Base-by-base conservation (phyloP, 2,113 vertebrate species). In the Odocoileus hemionus region DNA sequence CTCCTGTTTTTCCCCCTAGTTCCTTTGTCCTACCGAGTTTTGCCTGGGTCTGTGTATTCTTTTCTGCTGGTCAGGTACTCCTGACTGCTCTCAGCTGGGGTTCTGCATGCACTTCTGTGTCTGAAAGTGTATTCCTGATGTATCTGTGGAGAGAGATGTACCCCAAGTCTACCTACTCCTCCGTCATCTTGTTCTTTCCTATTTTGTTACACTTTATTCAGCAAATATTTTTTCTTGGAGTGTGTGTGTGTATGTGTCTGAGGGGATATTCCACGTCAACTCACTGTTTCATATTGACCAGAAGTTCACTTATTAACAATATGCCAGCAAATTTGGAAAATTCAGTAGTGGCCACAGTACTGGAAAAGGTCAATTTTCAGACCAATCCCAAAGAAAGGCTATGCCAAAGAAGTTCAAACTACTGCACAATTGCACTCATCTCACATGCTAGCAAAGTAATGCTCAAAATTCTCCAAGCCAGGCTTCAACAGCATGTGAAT, bases 191-290 rank as follows among this genome's bases (percentile, higher is more conserved):
- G 9, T 70, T 36, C 64, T 70, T 17, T n/a, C 64, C 64, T 52
- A 58, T 94, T 94, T 83, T 94, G n/a, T 60, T 82, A 47, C n/a
- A n/a, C 83, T 78, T 94, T 55, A 45, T 89, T 60, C 61, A 92
- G 33, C 5, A 84, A 39, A 33, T 57, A 64, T 39, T 26, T 88
- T 64, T 87, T 60, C 45, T 61, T 95, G 39, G 33, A 50, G 10
- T 50, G 47, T n/a, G 33, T 58, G 10, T 50, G 4, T 50, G 36
- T 58, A 47, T 25, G 45, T 30, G 45, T 15, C 16, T 36, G 67
- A 36, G 33, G 33, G 54, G 74, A 17, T 64, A 11, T 47, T 96
- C 26, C 64, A 64, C 33, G 43, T 64, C 45, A 39, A 47, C 76
- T 91, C 83, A 50, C 45, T 43, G 15, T 79, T 86, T 89, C 33